Conservation (phyloP, 2,888 invertebrate species). For the Carterocephalus palaemon region DNA sequence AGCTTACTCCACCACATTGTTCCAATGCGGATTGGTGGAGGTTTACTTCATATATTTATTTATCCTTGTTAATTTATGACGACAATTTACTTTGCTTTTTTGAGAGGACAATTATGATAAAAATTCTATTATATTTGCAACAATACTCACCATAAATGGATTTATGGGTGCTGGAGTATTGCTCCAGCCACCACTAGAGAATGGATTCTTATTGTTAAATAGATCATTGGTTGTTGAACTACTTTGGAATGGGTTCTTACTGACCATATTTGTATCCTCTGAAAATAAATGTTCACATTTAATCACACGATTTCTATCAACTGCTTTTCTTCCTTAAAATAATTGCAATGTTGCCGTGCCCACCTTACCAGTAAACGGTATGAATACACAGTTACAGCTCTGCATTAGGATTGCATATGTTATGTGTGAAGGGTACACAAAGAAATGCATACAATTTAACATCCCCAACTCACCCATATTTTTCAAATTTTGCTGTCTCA, state of each 20-base stretch:
- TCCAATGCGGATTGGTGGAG: too few species aligned
- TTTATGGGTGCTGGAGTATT: constrained; percentile 51
- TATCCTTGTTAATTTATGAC: too few species aligned
- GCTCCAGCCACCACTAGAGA: constrained; percentile 70
- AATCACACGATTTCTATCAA: too few species aligned
- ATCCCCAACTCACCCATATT: constrained; percentile 65
- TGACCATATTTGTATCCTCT: constrained; percentile 61
- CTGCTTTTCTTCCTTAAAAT: too few species aligned
- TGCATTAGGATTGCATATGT: background rate
- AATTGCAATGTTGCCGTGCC: too few species aligned
- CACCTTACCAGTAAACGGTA: too few species aligned
- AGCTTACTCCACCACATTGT: too few species aligned
- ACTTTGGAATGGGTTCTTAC: constrained; percentile 74
- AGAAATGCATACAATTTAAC: too few species aligned
- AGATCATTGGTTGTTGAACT: constrained; percentile 62
- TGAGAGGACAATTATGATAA: background rate
- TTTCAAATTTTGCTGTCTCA: constrained; percentile 79
- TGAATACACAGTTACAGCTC: constrained; percentile 2
- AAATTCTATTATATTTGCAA: background rate
- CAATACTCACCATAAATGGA: constrained; percentile 64
- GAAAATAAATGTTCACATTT: too few species aligned
- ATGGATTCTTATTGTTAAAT: constrained; percentile 69
- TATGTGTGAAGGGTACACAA: too few species aligned
- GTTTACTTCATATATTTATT: too few species aligned
- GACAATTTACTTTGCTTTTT: too few species aligned